phyloP scores from a whole-genome alignment of 2,888 invertebrate species.

The Patella depressa region DNA sequence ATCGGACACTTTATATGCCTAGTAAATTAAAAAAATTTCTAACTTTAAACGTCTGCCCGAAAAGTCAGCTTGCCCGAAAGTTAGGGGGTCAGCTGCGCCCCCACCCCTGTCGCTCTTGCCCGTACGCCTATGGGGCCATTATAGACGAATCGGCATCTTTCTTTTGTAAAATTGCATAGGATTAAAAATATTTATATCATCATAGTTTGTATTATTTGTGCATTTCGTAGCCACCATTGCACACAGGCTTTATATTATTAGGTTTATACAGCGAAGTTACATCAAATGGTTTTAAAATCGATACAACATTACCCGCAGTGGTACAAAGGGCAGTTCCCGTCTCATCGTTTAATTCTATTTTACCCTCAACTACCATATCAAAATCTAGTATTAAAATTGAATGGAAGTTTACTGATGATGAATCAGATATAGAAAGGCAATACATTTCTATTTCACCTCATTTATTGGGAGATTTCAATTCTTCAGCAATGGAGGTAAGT shows the following conservation, averaged over 20 bases:
- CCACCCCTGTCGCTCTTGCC: too few relatives aligned
- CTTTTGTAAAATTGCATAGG: too few relatives aligned
- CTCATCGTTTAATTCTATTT: constrained; percentile 25
- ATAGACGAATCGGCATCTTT: too few relatives aligned
- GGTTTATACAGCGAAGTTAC: constrained; percentile 31
- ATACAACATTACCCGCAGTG: constrained; percentile 35
- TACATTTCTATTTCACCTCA: constrained; percentile 30
- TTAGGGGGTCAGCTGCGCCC: too few relatives aligned
- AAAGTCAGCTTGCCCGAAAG: too few relatives aligned
- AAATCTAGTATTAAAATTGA: constrained; percentile 21
- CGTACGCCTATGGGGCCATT: too few relatives aligned
- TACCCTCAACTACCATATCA: constrained; percentile 15
- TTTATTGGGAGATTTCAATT: constrained; percentile 23
- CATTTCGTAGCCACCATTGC: too few relatives aligned
- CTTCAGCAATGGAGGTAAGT: constrained; percentile 19
- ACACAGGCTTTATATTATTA: not conserved
- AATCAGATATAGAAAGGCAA: constrained; percentile 27
- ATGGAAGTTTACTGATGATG: constrained; percentile 27
- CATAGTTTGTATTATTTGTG: too few relatives aligned
- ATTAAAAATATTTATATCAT: too few relatives aligned
- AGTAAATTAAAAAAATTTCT: too few relatives aligned
- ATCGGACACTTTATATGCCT: too few relatives aligned
- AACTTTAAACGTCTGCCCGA: too few relatives aligned
- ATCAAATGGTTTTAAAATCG: constrained; percentile 46
- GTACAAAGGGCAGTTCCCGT: constrained; percentile 15